A percentile compares a stretch with the other conserved stretches of the same genome.
Evolutionary conservation across 2,797 vertebrate species (phyloP).

Genomic region (Salarias fasciatus): DNA sequence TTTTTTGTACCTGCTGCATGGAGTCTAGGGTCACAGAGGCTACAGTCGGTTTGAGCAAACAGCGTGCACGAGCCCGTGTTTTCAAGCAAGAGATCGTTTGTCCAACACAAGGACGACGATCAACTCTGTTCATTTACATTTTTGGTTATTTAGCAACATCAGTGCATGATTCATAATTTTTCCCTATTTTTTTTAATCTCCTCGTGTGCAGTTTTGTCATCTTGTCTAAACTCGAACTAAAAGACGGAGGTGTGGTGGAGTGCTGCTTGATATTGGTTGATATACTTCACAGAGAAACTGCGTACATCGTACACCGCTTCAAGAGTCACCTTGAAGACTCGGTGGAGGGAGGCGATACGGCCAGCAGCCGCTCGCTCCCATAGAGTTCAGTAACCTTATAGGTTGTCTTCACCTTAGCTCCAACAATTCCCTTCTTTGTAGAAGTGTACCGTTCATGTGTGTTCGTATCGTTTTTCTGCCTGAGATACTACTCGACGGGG

Average conservation of each 20-base stretch:
- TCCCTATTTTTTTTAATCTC: no score
- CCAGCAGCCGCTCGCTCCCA: conserved; percentile 14
- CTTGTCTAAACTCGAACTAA: conserved; percentile 19
- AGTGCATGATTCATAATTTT: no score
- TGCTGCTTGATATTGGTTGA: no score
- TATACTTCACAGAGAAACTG: conserved; percentile 1
- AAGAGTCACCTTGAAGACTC: conserved; percentile 37
- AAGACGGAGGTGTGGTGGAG: background rate
- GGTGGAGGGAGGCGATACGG: conserved; percentile 7
- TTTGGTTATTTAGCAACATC: no score
- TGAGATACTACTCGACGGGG: conserved; percentile 58
- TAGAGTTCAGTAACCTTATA: conserved; percentile 36
- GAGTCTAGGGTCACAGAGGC: no score
- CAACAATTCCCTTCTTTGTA: conserved; percentile 49
- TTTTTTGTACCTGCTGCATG: no score
- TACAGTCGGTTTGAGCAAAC: no score
- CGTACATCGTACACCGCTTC: background rate
- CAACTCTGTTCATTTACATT: no score
- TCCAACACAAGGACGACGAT: no score
- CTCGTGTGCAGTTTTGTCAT: background rate
- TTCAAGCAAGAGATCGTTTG: no score
- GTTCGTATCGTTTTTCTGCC: conserved; percentile 50
- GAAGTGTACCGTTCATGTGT: conserved; percentile 16
- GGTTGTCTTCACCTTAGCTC: conserved; percentile 17
- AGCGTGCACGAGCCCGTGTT: no score